Percentiles rank a stretch among this genome's conserved stretches.
Conservation (phyloP, 2,888 invertebrate genomes). For the Alitta virens region DNA sequence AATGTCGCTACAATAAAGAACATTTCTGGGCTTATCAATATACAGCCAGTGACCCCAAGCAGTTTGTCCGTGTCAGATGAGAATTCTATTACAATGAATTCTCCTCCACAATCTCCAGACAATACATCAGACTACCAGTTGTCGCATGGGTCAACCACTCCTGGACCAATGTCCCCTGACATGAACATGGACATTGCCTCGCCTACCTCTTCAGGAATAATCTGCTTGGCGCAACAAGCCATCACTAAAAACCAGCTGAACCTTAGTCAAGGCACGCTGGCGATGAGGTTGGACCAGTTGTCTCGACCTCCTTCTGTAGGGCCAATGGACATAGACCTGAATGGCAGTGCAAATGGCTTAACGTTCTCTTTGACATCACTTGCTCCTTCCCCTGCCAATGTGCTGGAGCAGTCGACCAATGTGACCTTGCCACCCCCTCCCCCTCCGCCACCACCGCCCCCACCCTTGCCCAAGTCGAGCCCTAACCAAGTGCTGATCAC, state of each 20-base stretch:
- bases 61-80: slow-evolving; percentile 7
- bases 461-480: slow-evolving; percentile 1
- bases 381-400: not conserved
- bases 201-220: slow-evolving; percentile 9
- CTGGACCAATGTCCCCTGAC: slow-evolving; percentile 45
- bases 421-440: not conserved
- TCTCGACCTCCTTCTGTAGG: slow-evolving; percentile 52
- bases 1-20: slow-evolving; percentile 1
- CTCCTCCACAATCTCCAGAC: slow-evolving; percentile 44
- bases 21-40: slow-evolving; percentile 7
- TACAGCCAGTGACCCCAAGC: slow-evolving; percentile 16
- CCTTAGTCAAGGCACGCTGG: not conserved
- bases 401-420: not conserved
- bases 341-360: slow-evolving; percentile 33
- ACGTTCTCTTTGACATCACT: slow-evolving; percentile 25
- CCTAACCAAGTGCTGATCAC: slow-evolving; percentile 15
- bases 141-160: slow-evolving; percentile 28
- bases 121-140: slow-evolving; percentile 19
- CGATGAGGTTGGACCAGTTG: slow-evolving; percentile 39
- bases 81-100: slow-evolving; percentile 16
- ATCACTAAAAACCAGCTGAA: slow-evolving; percentile 12
- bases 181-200: slow-evolving; percentile 37
- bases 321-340: slow-evolving; percentile 53
- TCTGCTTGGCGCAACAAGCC: slow-evolving; percentile 27
- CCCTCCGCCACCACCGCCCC: slow-evolving; percentile 5